These are phyloP conservation scores for Gorsachius goisagi DNA, from an alignment of 2,113 vertebrate genomes.

Conservation along the genomic window DNA sequence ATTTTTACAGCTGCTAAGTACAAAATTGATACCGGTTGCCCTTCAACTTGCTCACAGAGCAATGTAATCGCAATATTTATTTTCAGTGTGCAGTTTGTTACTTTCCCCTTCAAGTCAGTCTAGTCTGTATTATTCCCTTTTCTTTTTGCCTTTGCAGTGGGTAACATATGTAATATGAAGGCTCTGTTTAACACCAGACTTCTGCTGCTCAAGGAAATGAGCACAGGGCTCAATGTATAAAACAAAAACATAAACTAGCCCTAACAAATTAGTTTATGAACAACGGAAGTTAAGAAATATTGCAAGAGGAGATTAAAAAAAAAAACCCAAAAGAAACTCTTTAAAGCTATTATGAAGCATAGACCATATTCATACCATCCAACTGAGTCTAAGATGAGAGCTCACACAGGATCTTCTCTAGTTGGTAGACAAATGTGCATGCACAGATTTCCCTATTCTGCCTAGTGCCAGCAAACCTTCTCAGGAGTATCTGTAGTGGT, in stretches of 20 bases:
- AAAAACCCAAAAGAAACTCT: not conserved
- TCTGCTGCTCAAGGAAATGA: not conserved
- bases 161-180: not conserved
- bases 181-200: not conserved
- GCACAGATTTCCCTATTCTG: not conserved
- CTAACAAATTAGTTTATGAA: not conserved
- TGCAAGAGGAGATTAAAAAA: not conserved
- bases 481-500: not conserved
- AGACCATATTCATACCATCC: not conserved
- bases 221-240: not conserved
- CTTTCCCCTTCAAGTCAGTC: not conserved
- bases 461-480: not conserved
- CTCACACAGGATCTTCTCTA: not conserved
- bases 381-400: not conserved
- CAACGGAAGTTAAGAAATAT: not conserved
- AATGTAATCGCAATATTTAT: not conserved
- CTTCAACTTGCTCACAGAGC: not conserved
- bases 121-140: not conserved
- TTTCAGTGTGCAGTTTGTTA: not conserved
- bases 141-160: not conserved
- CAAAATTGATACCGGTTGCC: not conserved
- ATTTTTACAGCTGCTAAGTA: not conserved
- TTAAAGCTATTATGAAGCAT: not conserved
- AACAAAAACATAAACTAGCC: not conserved
- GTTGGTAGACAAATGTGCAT: not conserved